A percentile compares a stretch with the other conserved stretches of the same genome.
phyloP scores from a whole-genome alignment of 2,113 vertebrate species.

The Eolophus roseicapilla region DNA sequence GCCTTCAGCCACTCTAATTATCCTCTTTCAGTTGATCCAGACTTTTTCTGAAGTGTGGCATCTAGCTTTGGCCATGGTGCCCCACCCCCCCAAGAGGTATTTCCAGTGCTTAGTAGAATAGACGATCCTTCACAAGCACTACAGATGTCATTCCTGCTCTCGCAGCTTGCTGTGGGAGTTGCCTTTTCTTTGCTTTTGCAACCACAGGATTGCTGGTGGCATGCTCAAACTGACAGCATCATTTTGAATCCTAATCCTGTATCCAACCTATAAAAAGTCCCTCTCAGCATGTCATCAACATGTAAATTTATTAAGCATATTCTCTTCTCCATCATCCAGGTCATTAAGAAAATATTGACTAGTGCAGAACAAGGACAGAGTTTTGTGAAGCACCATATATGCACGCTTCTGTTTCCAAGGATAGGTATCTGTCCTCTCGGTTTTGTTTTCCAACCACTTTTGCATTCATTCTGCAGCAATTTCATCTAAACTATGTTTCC shows the following conservation, averaged over 20 bases:
- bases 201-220: not conserved
- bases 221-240: not conserved
- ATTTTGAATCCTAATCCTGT: not conserved
- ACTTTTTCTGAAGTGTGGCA: not conserved
- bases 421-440: not conserved
- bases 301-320: not conserved
- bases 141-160: not conserved
- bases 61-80: not conserved
- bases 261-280: not conserved
- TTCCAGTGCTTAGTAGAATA: not conserved
- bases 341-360: not conserved
- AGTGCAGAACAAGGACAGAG: not conserved
- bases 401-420: not conserved
- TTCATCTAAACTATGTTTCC: slow-evolving; percentile 16
- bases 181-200: not conserved
- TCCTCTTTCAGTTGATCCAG: not conserved
- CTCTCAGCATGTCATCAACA: not conserved
- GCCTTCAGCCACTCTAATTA: not conserved
- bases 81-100: not conserved
- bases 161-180: not conserved
- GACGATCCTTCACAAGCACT: not conserved
- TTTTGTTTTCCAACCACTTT: not conserved
- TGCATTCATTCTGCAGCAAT: slow-evolving; percentile 16
- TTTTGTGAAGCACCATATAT: not conserved
- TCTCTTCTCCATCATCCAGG: not conserved